phyloP scores from a whole-genome alignment of 1,140 invertebrate species.

The Papilio polytes region DNA sequence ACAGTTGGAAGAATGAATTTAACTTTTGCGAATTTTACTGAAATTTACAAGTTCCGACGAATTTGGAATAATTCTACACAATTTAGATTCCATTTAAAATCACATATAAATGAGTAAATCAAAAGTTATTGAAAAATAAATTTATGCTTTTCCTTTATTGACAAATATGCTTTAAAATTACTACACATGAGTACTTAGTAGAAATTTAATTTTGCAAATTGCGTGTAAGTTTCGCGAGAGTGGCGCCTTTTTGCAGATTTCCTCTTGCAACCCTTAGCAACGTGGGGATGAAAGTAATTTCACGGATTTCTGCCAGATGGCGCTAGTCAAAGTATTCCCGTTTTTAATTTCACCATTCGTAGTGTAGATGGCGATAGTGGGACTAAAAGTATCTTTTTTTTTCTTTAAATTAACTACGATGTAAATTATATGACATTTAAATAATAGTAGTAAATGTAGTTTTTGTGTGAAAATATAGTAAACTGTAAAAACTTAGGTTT shows the following conservation, averaged over 20 bases:
- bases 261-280: conserved; percentile 73
- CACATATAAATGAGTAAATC: too few relatives aligned
- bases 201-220: neutral
- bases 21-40: too few relatives aligned
- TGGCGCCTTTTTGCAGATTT: conserved; percentile 76
- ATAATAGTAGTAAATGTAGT: too few relatives aligned
- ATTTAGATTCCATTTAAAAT: too few relatives aligned
- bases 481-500: too few relatives aligned
- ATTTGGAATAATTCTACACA: too few relatives aligned
- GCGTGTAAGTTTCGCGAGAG: conserved; percentile 54
- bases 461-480: too few relatives aligned
- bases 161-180: neutral
- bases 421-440: neutral
- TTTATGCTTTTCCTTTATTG: too few relatives aligned
- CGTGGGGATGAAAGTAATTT: conserved; percentile 67
- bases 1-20: too few relatives aligned
- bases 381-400: conserved; percentile 33
- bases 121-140: too few relatives aligned
- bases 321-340: conserved; percentile 43
- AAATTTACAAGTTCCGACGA: too few relatives aligned
- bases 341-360: conserved; percentile 35
- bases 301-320: conserved; percentile 56
- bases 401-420: neutral
- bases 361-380: conserved; percentile 65
- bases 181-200: neutral